A percentile compares a stretch with the other conserved stretches of the same genome.
Evolutionary conservation across 2,113 vertebrate genomes (phyloP).

Genomic region (Plecotus auritus): DNA sequence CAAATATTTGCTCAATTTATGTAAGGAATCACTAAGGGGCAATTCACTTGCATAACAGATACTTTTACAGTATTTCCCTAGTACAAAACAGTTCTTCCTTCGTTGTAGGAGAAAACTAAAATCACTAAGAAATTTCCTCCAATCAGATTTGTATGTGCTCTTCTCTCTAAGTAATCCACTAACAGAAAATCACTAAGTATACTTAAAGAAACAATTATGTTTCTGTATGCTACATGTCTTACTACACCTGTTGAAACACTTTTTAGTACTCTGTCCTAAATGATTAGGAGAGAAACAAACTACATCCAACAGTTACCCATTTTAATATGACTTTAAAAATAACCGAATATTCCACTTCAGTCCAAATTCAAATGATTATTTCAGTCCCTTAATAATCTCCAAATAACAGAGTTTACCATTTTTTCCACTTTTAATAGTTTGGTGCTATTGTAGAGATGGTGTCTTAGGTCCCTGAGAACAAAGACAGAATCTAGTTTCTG

Average conservation of each 20-base stretch:
- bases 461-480: slow-evolving; percentile 13
- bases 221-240: slow-evolving; percentile 14
- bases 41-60: slow-evolving; percentile 29
- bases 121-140: slow-evolving; percentile 3
- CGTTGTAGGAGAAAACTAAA: slow-evolving; percentile 23
- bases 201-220: slow-evolving; percentile 9
- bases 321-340: slow-evolving; percentile 30
- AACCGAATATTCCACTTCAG: background rate
- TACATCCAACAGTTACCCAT: background rate
- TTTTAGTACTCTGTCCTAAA: slow-evolving; percentile 28
- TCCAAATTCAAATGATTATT: slow-evolving; percentile 33
- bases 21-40: slow-evolving; percentile 35
- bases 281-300: background rate
- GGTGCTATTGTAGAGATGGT: background rate
- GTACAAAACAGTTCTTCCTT: slow-evolving; percentile 27
- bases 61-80: background rate
- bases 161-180: slow-evolving; percentile 21
- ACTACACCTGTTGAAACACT: background rate
- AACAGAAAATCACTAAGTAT: background rate
- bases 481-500: slow-evolving; percentile 34
- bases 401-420: slow-evolving; percentile 28
- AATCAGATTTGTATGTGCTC: background rate
- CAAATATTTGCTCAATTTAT: slow-evolving; percentile 35
- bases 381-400: slow-evolving; percentile 18
- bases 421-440: slow-evolving; percentile 27